Evolutionary conservation across 1,140 invertebrate species (phyloP), one percentile per base, ranked within the genome.

Genomic region (Drosophila lacteicornis): DNA sequence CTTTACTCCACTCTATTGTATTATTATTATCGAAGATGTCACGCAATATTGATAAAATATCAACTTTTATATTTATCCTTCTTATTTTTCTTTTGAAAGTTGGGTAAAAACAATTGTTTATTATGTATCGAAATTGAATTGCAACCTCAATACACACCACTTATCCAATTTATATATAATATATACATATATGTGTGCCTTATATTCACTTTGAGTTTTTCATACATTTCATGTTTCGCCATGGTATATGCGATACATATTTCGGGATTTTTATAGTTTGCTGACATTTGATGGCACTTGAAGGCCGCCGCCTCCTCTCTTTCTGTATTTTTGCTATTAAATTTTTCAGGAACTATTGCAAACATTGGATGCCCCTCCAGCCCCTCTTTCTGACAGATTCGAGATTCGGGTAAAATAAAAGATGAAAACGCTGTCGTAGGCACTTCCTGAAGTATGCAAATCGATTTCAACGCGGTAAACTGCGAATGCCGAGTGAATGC

Each of bases 361-460:
- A 75, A 70, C 61, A 79, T 63, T 63, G 80, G 69, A 53, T 60
- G 61, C 65, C 17, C 60, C 50, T 63, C 50, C 2, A 45, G 11
- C 51, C 19, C 4, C 17, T 7, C 19, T 22, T 49, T 55, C 53
- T 13, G 13, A 38, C 69, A 42, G 17, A 43, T 70, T 49, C 62
- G 38, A 59, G 38, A 59, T 40, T 59, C 22, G 19, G 13, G 40
- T 6, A 55, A 58, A 58, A 75, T 45, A 76, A 65, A 70, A 58
- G 79, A 73, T 50, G 62, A 70, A 77, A 82, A 63, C 60, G 83
- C 83, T 80, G 67, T 83, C 80, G 74, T 84, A 88, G 84, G 84
- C 84, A 75, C 83, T 88, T 78, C 73, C 69, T 79, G 81, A 73
- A 88, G 62, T 87, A 87, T 87, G 84, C 79, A 87, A 87, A 87